Conservation (phyloP, 2,888 invertebrate species). For the Cosmia pyralina region DNA sequence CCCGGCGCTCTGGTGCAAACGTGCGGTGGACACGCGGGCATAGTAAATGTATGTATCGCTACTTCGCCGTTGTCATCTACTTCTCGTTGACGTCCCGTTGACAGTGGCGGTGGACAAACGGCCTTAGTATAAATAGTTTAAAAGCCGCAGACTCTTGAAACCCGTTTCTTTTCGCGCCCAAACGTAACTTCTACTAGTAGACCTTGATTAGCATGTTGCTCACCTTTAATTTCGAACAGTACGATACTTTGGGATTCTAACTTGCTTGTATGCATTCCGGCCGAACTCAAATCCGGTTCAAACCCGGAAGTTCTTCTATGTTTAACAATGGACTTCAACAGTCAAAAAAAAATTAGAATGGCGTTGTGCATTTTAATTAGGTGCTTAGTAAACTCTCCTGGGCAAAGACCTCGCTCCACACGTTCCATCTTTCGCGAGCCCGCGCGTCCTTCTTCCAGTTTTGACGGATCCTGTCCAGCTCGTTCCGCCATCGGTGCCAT, state of each 20-base stretch:
- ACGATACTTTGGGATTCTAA: not conserved
- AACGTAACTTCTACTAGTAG: not conserved
- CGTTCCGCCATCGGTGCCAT: no score
- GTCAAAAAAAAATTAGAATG: not conserved
- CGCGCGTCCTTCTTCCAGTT: no score
- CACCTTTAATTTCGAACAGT: not conserved
- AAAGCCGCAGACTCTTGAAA: not conserved
- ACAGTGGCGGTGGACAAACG: no score
- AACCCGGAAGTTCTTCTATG: not conserved
- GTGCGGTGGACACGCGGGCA: no score
- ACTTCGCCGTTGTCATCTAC: no score
- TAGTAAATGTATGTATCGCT: no score
- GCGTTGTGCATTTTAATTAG: constrained; percentile 7
- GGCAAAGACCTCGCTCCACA: no score
- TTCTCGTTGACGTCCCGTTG: no score
- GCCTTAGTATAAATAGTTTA: not conserved
- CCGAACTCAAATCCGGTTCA: not conserved
- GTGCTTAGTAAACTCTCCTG: no score
- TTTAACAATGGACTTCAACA: not conserved
- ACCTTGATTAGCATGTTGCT: constrained; percentile 1
- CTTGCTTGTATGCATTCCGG: constrained; percentile 6
- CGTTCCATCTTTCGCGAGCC: no score
- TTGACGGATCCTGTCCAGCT: no score
- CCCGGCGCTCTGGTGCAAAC: no score
- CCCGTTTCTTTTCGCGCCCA: not conserved